Percentiles rank a stretch among this genome's conserved stretches.
These are phyloP conservation scores for Lasioglossum marginatum DNA, from an alignment of 2,888 invertebrate species.

Conservation along the genomic window DNA sequence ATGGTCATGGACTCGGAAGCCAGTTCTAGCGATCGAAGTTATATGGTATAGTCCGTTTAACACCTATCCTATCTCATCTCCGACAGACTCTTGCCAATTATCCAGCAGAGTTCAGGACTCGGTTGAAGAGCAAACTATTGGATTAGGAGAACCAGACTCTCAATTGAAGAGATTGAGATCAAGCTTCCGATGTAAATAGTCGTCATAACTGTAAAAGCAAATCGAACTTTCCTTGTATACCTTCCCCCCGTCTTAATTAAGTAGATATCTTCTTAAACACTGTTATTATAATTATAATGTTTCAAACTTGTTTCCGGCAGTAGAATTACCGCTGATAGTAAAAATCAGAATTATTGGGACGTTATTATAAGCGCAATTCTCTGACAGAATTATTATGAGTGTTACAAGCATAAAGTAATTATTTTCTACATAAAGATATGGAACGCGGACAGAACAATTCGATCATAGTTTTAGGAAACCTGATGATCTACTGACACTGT, in stretches of 20 bases:
- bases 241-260: not conserved
- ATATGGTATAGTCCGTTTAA: slow-evolving; percentile 25
- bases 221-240: not conserved
- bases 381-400: not conserved
- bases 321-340: not conserved
- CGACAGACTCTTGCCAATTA: slow-evolving; percentile 47
- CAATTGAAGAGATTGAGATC: slow-evolving; percentile 45
- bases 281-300: not conserved
- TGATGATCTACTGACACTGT: not conserved
- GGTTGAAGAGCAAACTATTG: slow-evolving; percentile 53
- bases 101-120: slow-evolving; percentile 42
- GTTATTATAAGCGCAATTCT: not conserved
- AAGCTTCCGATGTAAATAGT: slow-evolving; percentile 31
- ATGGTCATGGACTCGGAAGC: slow-evolving; percentile 27
- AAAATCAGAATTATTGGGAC: not conserved
- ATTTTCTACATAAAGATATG: too few relatives aligned
- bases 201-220: slow-evolving; percentile 30
- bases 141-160: slow-evolving; percentile 33
- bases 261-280: not conserved
- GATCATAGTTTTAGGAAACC: not conserved
- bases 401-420: not conserved
- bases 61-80: slow-evolving; percentile 41
- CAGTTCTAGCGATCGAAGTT: slow-evolving; percentile 42
- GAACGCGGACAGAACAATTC: too few relatives aligned
- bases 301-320: not conserved